Base-by-base conservation (phyloP, 2,888 invertebrate genomes). In the Drosophila quinaria region DNA sequence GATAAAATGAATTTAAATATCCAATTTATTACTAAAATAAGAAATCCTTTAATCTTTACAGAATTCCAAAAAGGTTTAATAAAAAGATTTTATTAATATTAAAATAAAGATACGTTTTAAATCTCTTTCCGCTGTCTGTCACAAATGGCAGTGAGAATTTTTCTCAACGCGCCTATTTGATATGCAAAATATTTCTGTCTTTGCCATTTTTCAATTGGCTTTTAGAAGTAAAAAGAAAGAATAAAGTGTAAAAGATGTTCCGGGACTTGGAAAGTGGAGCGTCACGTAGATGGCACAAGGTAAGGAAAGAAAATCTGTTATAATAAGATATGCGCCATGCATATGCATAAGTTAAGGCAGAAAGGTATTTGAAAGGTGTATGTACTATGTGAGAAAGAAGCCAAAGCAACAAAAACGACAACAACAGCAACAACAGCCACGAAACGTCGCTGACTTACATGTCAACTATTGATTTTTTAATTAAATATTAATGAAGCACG, bases 381-480 rank as follows among this genome's bases (percentile, higher is more conserved):
- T 59, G 51, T 47, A 69, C 63, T 68, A 59, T 35, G 47, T 22
- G 29, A 22, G 50, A n/a, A 55, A 54, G 50, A 56, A 46, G 41
- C 37, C 56, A 51, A 41, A 46, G 25, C 47, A 61, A 52, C 17
- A 52, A 68, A 41, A 64, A 65, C 64, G 69, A 22, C 22, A 22
- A 60, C 35, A 56, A 61, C 58, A 67, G 17, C 35, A 49, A 35
- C 39, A 19, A 39, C 52, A 65, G 69, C 69, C 61, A 71, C 70
- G 69, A 78, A 81, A 73, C 69, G 73, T 54, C 74, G 78, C 67
- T 83, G 80, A 79, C 81, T 86, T 81, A 82, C 80, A 87, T 86
- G 87, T 87, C 87, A 90, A 86, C 75, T 90, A 90, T 90, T 81
- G 90, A 91, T 91, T 90, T 91, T 90, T 88, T 82, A 90, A 91